Conservation (phyloP, 2,797 vertebrate genomes). For the Adelosebastes latens region DNA sequence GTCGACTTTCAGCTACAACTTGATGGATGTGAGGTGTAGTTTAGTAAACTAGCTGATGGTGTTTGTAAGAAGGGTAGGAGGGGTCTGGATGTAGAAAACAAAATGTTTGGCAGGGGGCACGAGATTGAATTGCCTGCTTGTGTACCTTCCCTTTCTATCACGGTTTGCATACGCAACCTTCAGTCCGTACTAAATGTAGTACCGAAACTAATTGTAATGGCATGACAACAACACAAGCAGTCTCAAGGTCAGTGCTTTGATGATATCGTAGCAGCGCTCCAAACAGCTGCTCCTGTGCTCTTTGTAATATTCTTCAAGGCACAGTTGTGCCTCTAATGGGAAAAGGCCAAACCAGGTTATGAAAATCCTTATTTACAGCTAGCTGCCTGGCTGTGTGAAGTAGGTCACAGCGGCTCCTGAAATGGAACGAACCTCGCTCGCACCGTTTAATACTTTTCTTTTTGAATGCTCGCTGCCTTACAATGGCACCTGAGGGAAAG, state of each 20-base stretch:
- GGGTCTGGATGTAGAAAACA: constrained; percentile 10
- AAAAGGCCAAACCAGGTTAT: constrained; percentile 80
- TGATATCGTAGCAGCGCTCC: constrained; percentile 56
- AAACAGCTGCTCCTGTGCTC: constrained; percentile 61
- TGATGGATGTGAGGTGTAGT: constrained; percentile 3
- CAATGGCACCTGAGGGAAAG: constrained; percentile 61
- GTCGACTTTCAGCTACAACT: constrained; percentile 3
- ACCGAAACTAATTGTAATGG: constrained; percentile 54
- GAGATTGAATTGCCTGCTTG: not conserved
- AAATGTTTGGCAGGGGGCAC: constrained; percentile 14
- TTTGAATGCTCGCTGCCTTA: constrained; percentile 53
- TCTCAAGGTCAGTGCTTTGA: constrained; percentile 63
- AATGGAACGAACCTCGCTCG: constrained; percentile 71
- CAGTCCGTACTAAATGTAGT: constrained; percentile 31
- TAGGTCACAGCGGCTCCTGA: constrained; percentile 78
- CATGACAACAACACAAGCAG: constrained; percentile 47
- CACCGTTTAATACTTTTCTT: constrained; percentile 70
- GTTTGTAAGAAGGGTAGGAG: constrained; percentile 16
- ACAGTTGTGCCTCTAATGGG: constrained; percentile 75
- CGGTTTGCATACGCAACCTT: constrained; percentile 27
- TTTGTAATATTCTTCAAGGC: constrained; percentile 76
- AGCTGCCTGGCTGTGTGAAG: constrained; percentile 77
- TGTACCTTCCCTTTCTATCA: constrained; percentile 1
- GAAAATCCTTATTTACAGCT: constrained; percentile 81
- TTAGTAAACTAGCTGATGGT: constrained; percentile 9